These are phyloP conservation scores for Liasis olivaceus DNA, from an alignment of 2,797 vertebrate species.

Conservation along the genomic window DNA sequence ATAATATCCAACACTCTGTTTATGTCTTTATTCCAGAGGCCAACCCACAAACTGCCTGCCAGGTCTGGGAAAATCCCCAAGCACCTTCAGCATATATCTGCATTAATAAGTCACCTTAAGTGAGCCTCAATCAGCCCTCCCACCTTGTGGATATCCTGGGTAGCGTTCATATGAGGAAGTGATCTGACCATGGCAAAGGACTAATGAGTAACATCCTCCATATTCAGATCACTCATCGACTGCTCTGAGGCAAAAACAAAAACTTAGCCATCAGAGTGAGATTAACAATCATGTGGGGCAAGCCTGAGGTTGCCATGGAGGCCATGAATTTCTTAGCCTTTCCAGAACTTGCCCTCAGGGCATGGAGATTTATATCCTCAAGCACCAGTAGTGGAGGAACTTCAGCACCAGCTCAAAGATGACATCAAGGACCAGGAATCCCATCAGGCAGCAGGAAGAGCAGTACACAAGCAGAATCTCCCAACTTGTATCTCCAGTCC, in stretches of 20 bases:
- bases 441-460: neutral
- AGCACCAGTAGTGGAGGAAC: neutral
- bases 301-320: neutral
- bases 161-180: neutral
- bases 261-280: neutral
- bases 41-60: too few species aligned
- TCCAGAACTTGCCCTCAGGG: neutral
- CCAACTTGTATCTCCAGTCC: neutral
- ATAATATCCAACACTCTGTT: too few species aligned
- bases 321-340: neutral
- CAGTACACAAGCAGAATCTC: neutral
- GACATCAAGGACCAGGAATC: neutral
- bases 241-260: neutral
- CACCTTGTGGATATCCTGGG: neutral
- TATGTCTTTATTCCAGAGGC: too few species aligned
- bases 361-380: neutral
- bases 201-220: neutral
- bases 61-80: too few species aligned
- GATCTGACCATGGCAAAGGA: neutral
- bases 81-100: too few species aligned
- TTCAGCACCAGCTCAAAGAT: neutral
- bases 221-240: neutral
- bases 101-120: neutral
- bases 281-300: neutral
- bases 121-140: neutral